Evolutionary conservation across 2,797 vertebrate species (phyloP), one percentile per base, ranked within the genome.

Genomic region (Thalassophryne amazonica): DNA sequence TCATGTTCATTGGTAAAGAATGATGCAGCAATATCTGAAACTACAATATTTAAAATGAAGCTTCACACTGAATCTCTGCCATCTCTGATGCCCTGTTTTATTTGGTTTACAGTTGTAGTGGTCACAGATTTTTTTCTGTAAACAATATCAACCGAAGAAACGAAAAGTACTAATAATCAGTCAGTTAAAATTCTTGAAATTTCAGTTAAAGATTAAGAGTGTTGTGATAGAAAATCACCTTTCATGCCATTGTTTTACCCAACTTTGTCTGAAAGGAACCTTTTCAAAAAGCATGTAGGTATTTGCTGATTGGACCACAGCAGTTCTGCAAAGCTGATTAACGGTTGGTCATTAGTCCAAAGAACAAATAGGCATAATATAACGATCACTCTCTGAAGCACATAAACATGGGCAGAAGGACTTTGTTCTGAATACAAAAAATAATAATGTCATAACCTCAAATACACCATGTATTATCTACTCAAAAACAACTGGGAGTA

Each of bases 271-370:
- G 16, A 56, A 29, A 43, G 36, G 51, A 48, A 60, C 72, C 42
- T 61, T 15, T 42, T 52, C 41, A 59, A 12, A 43, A 60, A 39
- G 36, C 36, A 45, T 3, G 12, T 48, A 31, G 30, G 34, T 58
- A 38, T 61, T 43, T 12, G 16, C 37, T 19, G 43, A 28, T 31
- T 15, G 24, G 6, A 13, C 28, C 24, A 22, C 35, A 31, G 56
- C 29, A 58, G 23, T 32, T 37, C 7, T 7, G 37, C 40, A 67
- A 86, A 86, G 72, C 84, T 53, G 71, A 75, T 88, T 84, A 85
- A 63, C 38, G 9, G 23, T 9, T n/a, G n/a, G 25, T 56, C 18
- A 40, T 42, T 67, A 71, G 60, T 54, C 49, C 34, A 22, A 10
- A 20, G 28, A 50, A 33, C 33, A 19, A 52, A 49, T 35, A 11